A percentile compares a stretch with the other conserved stretches of the same genome.
Conservation (phyloP, 1,140 invertebrate genomes). For the Brachionus angularis region DNA sequence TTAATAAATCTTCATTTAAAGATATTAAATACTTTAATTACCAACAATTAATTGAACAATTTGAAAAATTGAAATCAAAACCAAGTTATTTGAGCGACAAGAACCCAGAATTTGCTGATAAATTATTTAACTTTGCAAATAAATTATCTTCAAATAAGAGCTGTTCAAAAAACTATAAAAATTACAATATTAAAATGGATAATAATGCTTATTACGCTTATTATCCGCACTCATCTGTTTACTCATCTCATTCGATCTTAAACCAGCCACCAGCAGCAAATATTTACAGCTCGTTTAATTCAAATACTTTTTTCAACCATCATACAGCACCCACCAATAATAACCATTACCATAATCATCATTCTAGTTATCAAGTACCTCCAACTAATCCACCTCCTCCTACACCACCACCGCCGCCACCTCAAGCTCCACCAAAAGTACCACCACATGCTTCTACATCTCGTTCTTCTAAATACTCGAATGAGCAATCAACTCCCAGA, state of each 20-base stretch:
- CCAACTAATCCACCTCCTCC: constrained; percentile 20
- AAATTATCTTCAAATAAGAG: constrained; percentile 15
- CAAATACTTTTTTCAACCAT: constrained; percentile 30
- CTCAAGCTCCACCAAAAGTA: constrained; percentile 1
- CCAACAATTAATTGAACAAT: constrained; percentile 25
- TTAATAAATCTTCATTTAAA: not conserved
- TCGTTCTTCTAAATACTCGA: not conserved
- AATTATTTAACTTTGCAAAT: constrained; percentile 9
- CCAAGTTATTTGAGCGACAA: constrained; percentile 7
- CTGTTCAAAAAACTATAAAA: too few species aligned
- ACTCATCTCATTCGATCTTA: not conserved
- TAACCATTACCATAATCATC: not conserved
- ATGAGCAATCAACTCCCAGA: not conserved
- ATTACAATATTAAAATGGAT: constrained; percentile 32
- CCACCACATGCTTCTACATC: not conserved
- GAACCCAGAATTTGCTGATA: constrained; percentile 24
- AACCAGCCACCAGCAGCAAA: constrained; percentile 15
- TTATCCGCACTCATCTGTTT: not conserved
- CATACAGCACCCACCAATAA: too few species aligned
- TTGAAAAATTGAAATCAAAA: constrained; percentile 23
- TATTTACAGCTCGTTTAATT: constrained; percentile 16
- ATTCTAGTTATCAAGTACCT: not conserved
- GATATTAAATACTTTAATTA: constrained; percentile 17
- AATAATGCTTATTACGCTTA: not conserved
- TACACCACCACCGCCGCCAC: constrained; percentile 6